These are phyloP conservation scores for Laupala kohalensis DNA, from an alignment of 1,140 invertebrate genomes.

Conservation along the genomic window DNA sequence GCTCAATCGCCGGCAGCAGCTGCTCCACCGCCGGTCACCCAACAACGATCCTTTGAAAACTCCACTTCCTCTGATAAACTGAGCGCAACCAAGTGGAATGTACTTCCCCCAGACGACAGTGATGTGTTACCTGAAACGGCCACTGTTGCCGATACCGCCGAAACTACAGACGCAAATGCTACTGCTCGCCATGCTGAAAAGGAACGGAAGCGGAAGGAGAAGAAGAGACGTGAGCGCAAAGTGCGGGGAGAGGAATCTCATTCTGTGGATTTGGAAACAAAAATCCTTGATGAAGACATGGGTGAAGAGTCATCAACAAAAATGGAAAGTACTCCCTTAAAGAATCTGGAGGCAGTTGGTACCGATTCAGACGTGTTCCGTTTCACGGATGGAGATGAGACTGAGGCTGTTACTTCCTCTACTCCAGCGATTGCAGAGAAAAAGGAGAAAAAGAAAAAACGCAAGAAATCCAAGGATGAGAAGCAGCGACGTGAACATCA, in stretches of 20 bases:
- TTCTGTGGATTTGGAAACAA: conserved; percentile 65
- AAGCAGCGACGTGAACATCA: conserved; percentile 50
- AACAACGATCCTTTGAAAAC: too few species aligned
- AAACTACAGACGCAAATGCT: conserved; percentile 28
- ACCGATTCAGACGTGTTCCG: conserved; percentile 40
- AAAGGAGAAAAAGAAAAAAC: conserved; percentile 68
- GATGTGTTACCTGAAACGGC: too few species aligned
- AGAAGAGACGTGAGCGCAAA: conserved; percentile 50
- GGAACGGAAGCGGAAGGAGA: conserved; percentile 39
- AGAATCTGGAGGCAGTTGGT: conserved; percentile 21
- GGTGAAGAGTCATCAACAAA: conserved; percentile 26
- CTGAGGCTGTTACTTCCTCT: conserved; percentile 11
- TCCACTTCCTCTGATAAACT: too few species aligned
- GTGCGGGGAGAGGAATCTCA: conserved; percentile 48
- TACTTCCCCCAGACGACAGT: not conserved
- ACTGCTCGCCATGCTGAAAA: conserved; percentile 12
- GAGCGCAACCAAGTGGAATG: not conserved
- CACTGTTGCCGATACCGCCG: too few species aligned
- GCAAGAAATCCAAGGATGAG: conserved; percentile 68
- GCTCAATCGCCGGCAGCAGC: too few species aligned
- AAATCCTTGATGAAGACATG: too few species aligned
- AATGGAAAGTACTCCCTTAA: conserved; percentile 15
- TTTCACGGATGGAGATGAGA: conserved; percentile 37
- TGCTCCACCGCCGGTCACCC: too few species aligned
- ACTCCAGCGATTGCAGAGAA: conserved; percentile 32